Conservation (phyloP, 1,140 invertebrate genomes). For the Thaumetopoea pityocampa region DNA sequence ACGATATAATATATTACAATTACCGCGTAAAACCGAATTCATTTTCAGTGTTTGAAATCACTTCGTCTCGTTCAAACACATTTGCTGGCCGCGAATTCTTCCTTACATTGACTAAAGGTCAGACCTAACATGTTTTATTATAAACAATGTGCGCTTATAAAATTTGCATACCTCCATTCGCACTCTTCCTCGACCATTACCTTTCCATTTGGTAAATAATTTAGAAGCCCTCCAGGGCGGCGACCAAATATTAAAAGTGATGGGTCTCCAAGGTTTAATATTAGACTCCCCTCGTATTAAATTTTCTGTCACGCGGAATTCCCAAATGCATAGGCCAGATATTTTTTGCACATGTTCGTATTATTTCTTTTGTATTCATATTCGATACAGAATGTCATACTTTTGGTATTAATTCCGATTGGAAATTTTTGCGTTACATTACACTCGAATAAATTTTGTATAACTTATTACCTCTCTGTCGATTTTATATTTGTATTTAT, state of each 20-base stretch:
- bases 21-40: slow-evolving; percentile 44
- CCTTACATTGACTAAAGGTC: slow-evolving; percentile 41
- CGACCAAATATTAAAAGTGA: slow-evolving; percentile 75
- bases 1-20: slow-evolving; percentile 40
- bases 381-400: slow-evolving; percentile 70
- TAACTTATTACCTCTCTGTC: slow-evolving; percentile 3
- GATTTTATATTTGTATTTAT: slow-evolving; percentile 7
- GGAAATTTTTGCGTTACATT: slow-evolving; percentile 26
- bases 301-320: slow-evolving; percentile 74
- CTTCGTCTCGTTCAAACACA: slow-evolving; percentile 28
- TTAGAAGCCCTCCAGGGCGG: slow-evolving; percentile 67
- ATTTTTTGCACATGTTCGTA: slow-evolving; percentile 76
- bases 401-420: slow-evolving; percentile 41
- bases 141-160: slow-evolving; percentile 66
- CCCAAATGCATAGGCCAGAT: slow-evolving; percentile 72
- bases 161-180: slow-evolving; percentile 74
- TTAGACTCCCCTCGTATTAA: slow-evolving; percentile 75
- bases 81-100: slow-evolving; percentile 42
- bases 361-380: slow-evolving; percentile 58
- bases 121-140: slow-evolving; percentile 48
- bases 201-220: slow-evolving; percentile 75
- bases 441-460: slow-evolving; percentile 13
- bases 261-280: slow-evolving; percentile 74
- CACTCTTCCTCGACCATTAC: slow-evolving; percentile 71
- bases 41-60: slow-evolving; percentile 30